Evolutionary conservation across 2,797 vertebrate genomes (phyloP), one percentile per base, ranked within the genome.

Genomic region (Caiman crocodilus): DNA sequence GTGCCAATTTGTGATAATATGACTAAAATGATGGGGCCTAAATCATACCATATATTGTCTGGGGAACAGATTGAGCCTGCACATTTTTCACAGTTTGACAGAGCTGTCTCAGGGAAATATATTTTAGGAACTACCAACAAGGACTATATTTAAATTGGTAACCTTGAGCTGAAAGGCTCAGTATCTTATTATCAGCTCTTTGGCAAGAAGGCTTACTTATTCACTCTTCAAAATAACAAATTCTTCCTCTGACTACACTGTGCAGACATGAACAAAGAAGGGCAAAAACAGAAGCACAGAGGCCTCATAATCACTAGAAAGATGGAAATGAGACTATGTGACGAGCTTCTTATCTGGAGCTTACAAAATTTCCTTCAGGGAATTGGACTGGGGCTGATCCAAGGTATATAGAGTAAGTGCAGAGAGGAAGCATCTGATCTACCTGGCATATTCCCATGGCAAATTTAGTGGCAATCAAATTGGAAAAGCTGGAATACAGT

Each of bases 271-370:
- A 84, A 26, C 9, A 18, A 84, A 76, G 59, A 4, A 61, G 56
- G 42, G 58, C 28, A 30, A 6, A 6, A 50, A 50, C 42, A 50
- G 42, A 50, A 50, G 42, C 42, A 10, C 42, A 50, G 42, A 50
- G 42, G 5, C 55, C 1, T 23, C 17, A 7, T 1, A 4, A 35
- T 35, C 55, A 17, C 21, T 9, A 14, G 50, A 61, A 79, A 75
- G 67, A 18, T 35, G 30, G 2, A 84, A 32, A 76, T 5, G 21
- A 61, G 13, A 18, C 5, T 12, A 28, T 30, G 28, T 5, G 10
- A 7, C 26, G 2, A 1, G 6, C 14, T 23, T 30, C 82, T 78
- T 28, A 74, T 14, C 5, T 2, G 2, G 4, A 6, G 3, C 64
- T 60, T 12, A 4, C 7, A 80, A n/a, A 6, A 30, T 15, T 10